Conservation (phyloP, 2,888 invertebrate genomes). For the Deilephila porcellus region DNA sequence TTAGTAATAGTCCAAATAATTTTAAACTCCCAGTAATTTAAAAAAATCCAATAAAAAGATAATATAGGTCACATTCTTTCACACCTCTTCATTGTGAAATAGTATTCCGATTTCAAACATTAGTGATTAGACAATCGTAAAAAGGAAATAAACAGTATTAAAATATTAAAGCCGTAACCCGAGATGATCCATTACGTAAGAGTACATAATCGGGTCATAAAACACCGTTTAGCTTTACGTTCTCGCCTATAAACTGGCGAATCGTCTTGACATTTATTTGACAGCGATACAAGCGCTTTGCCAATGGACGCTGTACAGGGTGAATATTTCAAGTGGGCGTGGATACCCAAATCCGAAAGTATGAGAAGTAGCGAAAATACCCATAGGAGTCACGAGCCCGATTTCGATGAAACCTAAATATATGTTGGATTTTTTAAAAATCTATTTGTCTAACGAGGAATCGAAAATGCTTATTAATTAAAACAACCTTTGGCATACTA, state of each 20-base stretch:
- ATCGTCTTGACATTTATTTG: slow-evolving; percentile 64
- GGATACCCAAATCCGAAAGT: too few species aligned
- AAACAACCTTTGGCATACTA: too few species aligned
- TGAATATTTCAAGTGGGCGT: neutral
- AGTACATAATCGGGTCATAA: slow-evolving; percentile 61
- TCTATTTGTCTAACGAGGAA: too few species aligned
- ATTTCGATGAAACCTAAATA: too few species aligned
- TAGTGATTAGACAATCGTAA: neutral
- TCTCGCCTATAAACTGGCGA: slow-evolving; percentile 47
- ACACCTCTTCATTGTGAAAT: neutral
- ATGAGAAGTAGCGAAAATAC: too few species aligned
- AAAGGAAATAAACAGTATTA: slow-evolving; percentile 30
- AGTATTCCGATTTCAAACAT: neutral
- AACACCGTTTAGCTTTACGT: slow-evolving; percentile 61
- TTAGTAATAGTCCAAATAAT: too few species aligned
- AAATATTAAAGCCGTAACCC: slow-evolving; percentile 50
- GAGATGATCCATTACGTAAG: slow-evolving; percentile 49
- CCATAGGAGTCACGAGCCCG: too few species aligned
- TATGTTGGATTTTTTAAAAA: too few species aligned
- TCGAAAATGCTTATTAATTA: too few species aligned
- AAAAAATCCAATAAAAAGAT: too few species aligned
- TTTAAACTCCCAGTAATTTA: too few species aligned
- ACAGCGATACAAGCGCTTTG: slow-evolving; percentile 21
- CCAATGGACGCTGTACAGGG: neutral
- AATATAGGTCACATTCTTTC: neutral